Conservation (phyloP, 1,140 invertebrate genomes). For the Diploscapter pachys region DNA sequence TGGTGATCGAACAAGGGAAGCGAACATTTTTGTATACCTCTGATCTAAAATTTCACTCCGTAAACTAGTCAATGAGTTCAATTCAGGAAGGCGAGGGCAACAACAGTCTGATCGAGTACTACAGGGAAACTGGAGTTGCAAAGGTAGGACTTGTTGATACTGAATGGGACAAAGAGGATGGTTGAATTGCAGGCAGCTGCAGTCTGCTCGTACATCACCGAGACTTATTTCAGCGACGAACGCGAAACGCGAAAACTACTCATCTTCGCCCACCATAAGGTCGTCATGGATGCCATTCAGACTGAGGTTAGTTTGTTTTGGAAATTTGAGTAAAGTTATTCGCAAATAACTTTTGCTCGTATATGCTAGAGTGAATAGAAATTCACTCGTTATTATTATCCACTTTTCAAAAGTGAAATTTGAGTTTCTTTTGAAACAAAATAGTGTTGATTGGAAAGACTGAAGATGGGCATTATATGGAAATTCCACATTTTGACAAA, state of each 20-base stretch:
- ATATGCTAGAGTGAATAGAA: no score
- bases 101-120: conserved; percentile 73
- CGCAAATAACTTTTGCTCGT: no score
- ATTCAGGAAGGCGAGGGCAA: conserved; percentile 54
- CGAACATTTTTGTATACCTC: background rate
- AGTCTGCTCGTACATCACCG: conserved; percentile 69
- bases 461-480: no score
- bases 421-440: no score
- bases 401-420: no score
- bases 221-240: conserved; percentile 71
- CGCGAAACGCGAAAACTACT: conserved; percentile 77
- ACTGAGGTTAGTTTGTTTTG: conserved; percentile 39
- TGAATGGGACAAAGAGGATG: no score
- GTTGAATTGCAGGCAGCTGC: conserved; percentile 59
- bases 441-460: no score
- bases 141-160: conserved; percentile 62
- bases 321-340: no score
- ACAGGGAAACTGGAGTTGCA: conserved; percentile 74
- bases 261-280: conserved; percentile 85
- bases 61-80: conserved; percentile 63
- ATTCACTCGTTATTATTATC: no score
- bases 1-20: background rate
- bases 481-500: no score
- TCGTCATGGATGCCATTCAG: conserved; percentile 68
- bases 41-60: conserved; percentile 62